These are phyloP conservation scores for Trematocara marginatum DNA, from an alignment of 2,113 vertebrate species.

Conservation along the genomic window DNA sequence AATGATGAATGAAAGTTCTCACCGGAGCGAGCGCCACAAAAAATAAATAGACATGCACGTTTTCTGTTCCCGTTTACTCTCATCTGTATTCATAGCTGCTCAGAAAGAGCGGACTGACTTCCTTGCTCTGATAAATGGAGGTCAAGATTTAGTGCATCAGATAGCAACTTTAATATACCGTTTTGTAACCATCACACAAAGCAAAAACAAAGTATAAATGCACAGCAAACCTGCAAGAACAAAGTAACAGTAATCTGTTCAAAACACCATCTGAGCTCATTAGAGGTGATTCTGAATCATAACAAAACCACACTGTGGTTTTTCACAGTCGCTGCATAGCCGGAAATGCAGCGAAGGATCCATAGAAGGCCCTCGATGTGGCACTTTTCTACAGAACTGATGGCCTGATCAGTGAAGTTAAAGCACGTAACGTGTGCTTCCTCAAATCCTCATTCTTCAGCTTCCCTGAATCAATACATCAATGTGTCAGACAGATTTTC, in stretches of 20 bases:
- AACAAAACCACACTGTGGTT: not conserved
- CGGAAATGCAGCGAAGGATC: not conserved
- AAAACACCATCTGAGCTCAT: not conserved
- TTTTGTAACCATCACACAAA: not conserved
- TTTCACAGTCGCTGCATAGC: not conserved
- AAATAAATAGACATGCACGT: not conserved
- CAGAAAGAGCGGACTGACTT: not conserved
- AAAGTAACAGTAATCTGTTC: not conserved
- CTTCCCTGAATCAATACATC: not conserved
- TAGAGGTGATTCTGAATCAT: not conserved
- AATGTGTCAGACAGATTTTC: not conserved
- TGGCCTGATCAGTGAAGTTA: not conserved
- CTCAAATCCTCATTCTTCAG: not conserved
- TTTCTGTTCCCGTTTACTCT: not conserved
- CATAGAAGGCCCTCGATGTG: not conserved
- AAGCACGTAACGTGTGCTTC: not conserved
- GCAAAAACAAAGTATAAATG: not conserved
- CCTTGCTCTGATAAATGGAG: not conserved
- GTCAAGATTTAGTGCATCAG: not conserved
- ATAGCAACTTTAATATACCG: not conserved
- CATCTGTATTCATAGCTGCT: not conserved
- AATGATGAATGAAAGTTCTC: not conserved
- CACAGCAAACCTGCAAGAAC: not conserved
- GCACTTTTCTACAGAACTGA: not conserved
- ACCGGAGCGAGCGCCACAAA: not conserved